These are phyloP conservation scores for Drosophila sp. DNA, from an alignment of 1,140 invertebrate species.

Conservation along the genomic window DNA sequence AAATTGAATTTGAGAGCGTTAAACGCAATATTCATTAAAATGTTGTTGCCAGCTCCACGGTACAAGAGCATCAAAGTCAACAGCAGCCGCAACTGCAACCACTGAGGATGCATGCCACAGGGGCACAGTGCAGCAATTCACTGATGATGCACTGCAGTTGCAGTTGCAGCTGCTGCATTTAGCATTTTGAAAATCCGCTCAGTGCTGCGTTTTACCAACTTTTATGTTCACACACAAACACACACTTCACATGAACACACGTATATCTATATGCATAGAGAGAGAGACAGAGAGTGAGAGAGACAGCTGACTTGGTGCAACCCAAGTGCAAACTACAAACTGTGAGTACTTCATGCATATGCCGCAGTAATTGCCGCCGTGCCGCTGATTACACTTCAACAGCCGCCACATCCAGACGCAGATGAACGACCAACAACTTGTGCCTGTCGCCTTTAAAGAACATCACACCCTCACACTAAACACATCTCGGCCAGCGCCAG, in stretches of 20 bases:
- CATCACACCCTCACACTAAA: slow-evolving; percentile 39
- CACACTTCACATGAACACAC: background rate
- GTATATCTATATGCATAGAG: background rate
- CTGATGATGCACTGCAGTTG: slow-evolving; percentile 56
- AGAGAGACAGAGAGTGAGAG: background rate
- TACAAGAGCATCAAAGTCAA: slow-evolving; percentile 51
- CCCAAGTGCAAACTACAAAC: slow-evolving; percentile 51
- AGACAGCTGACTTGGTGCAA: slow-evolving; percentile 30
- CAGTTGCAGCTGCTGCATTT: slow-evolving; percentile 42
- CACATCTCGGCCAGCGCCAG: slow-evolving; percentile 26
- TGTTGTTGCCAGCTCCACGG: slow-evolving; percentile 35
- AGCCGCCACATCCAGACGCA: slow-evolving; percentile 56
- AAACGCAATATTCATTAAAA: slow-evolving; percentile 72
- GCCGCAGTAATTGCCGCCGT: slow-evolving; percentile 80
- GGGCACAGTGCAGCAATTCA: slow-evolving; percentile 43
- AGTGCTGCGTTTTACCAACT: slow-evolving; percentile 69
- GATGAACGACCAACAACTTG: slow-evolving; percentile 50
- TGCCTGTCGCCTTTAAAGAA: slow-evolving; percentile 42
- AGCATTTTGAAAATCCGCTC: slow-evolving; percentile 75
- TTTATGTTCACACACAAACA: slow-evolving; percentile 49
- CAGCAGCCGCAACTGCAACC: slow-evolving; percentile 26
- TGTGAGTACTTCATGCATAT: slow-evolving; percentile 61
- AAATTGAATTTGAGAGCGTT: slow-evolving; percentile 59
- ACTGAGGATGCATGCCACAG: slow-evolving; percentile 44
- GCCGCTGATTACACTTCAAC: slow-evolving; percentile 82